These are phyloP conservation scores for Melospiza georgiana DNA, from an alignment of 2,113 vertebrate species.

Conservation along the genomic window DNA sequence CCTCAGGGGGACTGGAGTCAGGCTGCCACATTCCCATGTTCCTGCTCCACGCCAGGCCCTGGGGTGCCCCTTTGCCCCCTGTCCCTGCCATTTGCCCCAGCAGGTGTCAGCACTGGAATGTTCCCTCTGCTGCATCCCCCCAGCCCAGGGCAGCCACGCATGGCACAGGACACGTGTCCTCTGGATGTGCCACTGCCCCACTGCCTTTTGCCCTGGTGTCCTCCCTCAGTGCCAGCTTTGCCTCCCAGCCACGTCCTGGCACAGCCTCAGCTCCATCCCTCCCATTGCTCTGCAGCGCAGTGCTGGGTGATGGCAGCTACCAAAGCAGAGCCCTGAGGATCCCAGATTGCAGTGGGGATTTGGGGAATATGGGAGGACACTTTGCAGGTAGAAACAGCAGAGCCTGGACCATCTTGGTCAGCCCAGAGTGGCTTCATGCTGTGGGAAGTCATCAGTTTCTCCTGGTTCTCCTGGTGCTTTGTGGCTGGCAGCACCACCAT, in stretches of 20 bases:
- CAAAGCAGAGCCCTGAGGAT: neutral
- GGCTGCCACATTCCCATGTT: neutral
- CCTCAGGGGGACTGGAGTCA: neutral
- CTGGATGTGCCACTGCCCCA: neutral
- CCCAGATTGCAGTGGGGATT: fast-evolving
- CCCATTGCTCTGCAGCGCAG: fast-evolving
- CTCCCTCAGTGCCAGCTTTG: neutral
- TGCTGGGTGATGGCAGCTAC: neutral
- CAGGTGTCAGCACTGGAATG: constrained; percentile 38
- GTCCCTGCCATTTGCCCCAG: neutral
- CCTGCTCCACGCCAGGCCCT: neutral
- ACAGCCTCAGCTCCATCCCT: neutral
- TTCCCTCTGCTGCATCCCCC: neutral
- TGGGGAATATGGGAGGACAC: neutral
- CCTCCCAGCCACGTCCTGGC: neutral
- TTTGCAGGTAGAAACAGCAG: fast-evolving
- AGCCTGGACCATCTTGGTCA: neutral
- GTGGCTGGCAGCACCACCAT: fast-evolving
- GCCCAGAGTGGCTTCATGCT: neutral
- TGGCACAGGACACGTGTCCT: neutral
- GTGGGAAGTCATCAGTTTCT: fast-evolving
- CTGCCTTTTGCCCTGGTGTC: neutral
- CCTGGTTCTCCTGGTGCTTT: neutral
- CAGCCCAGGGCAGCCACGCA: neutral
- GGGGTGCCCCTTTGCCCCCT: neutral